Evolutionary conservation across 2,888 invertebrate species (phyloP), one percentile per base, ranked within the genome.

Genomic region (Drosophila siamana): DNA sequence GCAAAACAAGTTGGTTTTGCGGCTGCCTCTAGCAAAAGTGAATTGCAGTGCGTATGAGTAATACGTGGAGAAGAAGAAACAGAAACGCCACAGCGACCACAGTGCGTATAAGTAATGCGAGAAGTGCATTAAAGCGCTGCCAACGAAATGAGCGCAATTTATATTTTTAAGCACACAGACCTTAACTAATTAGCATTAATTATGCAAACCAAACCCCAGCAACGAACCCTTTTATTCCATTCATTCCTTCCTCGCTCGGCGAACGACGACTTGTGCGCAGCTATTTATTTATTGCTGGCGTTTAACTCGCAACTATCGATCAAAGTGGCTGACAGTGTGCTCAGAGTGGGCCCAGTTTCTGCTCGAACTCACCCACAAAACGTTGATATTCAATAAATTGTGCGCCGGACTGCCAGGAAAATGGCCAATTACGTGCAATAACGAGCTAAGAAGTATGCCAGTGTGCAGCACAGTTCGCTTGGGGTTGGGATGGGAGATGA

Each of bases 371-470:
- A 15, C 61, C 74, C 74, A 44, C 55, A 65, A 44, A 56, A 33
- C 33, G 33, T n/a, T 63, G 79, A 78, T 88, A 79, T 86, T 88
- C 88, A 85, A 83, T 88, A 88, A 86, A 88, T 88, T 88, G 61
- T 69, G 52, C 50, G 64, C 64, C 36, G 64, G 71, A 70, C 81
- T 67, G 64, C 68, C 4, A 55, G 59, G 73, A 86, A 83, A 83
- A 88, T 86, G 86, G 88, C 80, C 83, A 83, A 88, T 83, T 88
- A 88, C 88, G 86, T 72, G 77, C 68, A 74, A 88, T 88, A 88
- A 86, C 86, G 88, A 83, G 86, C 70, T 64, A 69, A 74, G 83
- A 79, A 82, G 64, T 76, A 59, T 70, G 71, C 72, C 79, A 83
- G 9, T 65, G 9, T 65, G 33, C 46, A 22, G 50, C 52, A 6